A percentile compares a stretch with the other conserved stretches of the same genome.
Conservation (phyloP, 2,797 vertebrate genomes). For the Eulemur rubriventer region DNA sequence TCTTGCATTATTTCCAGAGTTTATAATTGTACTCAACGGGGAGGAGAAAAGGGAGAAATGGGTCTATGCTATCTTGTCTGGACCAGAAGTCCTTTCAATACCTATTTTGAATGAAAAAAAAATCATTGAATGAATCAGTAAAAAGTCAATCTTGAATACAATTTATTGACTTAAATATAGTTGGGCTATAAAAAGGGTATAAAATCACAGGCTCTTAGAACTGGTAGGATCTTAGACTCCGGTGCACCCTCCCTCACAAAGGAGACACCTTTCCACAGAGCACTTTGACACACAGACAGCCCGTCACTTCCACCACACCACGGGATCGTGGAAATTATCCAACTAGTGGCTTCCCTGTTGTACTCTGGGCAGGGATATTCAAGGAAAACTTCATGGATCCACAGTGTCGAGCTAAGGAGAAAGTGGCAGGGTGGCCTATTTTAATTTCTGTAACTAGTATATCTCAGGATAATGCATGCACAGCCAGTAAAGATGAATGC, state of each 20-base stretch:
- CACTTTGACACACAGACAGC: too few relatives aligned
- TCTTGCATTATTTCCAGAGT: neutral
- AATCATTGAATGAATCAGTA: neutral
- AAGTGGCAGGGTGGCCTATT: neutral
- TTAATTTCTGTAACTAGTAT: neutral
- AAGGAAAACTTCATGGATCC: neutral
- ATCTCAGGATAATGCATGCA: neutral
- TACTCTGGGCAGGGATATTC: neutral
- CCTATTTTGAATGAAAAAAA: constrained; percentile 3
- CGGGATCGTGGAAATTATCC: neutral
- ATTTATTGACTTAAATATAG: constrained; percentile 4
- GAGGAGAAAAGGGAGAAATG: neutral
- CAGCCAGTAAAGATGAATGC: neutral
- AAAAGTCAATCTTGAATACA: neutral
- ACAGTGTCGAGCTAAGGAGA: neutral
- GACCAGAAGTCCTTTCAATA: neutral
- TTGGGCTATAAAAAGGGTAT: neutral
- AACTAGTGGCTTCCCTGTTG: neutral
- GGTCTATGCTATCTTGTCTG: neutral
- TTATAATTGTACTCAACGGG: neutral
- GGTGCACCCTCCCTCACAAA: neutral
- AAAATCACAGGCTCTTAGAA: neutral
- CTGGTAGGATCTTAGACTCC: neutral
- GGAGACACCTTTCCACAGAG: neutral
- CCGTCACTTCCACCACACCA: neutral